Base-by-base conservation (phyloP, 1,140 invertebrate genomes). In the Triops cancriformis region DNA sequence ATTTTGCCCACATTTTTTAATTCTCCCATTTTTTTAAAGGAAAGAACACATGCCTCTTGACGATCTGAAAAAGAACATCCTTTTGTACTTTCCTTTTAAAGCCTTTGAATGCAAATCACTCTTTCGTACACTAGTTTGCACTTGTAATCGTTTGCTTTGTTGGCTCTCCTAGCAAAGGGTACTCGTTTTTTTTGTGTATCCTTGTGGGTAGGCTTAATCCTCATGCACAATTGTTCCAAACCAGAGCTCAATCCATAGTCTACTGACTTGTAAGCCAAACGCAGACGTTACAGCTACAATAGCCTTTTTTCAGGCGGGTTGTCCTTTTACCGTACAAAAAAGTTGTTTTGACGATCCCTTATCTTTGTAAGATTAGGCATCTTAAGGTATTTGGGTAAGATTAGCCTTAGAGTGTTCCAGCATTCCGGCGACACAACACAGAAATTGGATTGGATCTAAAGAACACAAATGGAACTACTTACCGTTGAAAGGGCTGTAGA, bases 401-500 rank as follows among this genome's bases (percentile, higher is more conserved):
- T 3, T 18, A 64, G 51, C 14, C 14, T 64, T 3, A 12, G 14
- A 6, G 51, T 23, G 51, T n/a, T 6, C 18, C 18, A 18, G 2
- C 23, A 23, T 64, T 18, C 5, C 18, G 10, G n/a, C 10, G 10
- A 6, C 14, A 23, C 18, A 11, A 28, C 27, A 5, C 73, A 74
- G 1, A 41, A 28, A 74, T 31, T 26, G 73, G 26, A 76, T 72
- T 72, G 26, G 26, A 23, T 72, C 1, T 42, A 76, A 76, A 76
- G 41, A 4, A n/a, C 26, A 73, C 4, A 72, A 72, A 51, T 10
- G 23, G 51, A 37, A 72, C 10, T 12, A 87, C 92, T 89, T 87
- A 97, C 96, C 95, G 89, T 92, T 92, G 18, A 51, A 43, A 6
- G 97, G 96, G 12, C 94, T 91, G 84, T 96, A 98, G 81, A 99